A percentile compares a stretch with the other conserved stretches of the same genome.
phyloP scores from a whole-genome alignment of 2,113 vertebrate species.

The Scomber scombrus region DNA sequence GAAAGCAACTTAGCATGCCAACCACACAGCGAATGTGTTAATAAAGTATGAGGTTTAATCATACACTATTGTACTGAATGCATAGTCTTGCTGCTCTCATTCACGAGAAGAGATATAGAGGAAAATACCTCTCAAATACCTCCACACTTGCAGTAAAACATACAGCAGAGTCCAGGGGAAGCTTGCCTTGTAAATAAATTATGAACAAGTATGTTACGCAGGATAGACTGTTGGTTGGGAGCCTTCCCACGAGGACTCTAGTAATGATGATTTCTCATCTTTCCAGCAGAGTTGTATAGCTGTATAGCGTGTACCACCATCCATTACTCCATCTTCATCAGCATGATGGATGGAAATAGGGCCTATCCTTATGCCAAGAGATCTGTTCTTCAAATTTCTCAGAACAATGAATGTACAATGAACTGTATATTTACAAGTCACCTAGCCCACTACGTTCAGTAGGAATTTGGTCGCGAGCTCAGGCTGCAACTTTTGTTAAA shows the following conservation, averaged over 20 bases:
- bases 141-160: constrained; percentile 60
- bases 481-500: neutral
- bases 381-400: constrained; percentile 20
- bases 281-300: constrained; percentile 57
- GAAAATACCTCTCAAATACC: constrained; percentile 55
- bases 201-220: constrained; percentile 77
- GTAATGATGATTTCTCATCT: constrained; percentile 78
- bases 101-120: constrained; percentile 34
- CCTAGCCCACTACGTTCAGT: too few species aligned
- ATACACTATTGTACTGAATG: constrained; percentile 47
- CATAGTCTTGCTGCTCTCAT: constrained; percentile 17
- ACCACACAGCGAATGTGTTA: constrained; percentile 50
- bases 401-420: neutral
- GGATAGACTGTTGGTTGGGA: constrained; percentile 72
- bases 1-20: constrained; percentile 40
- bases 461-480: neutral
- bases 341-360: constrained; percentile 39
- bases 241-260: constrained; percentile 67
- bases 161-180: constrained; percentile 62
- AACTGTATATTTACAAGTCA: constrained; percentile 1
- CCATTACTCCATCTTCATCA: constrained; percentile 65
- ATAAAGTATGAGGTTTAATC: constrained; percentile 73
- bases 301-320: constrained; percentile 50
- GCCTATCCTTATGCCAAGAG: constrained; percentile 30
- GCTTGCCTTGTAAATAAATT: constrained; percentile 76